Conservation (phyloP, 2,113 vertebrate species). For the Sinocyclocheilus anshuiensis region DNA sequence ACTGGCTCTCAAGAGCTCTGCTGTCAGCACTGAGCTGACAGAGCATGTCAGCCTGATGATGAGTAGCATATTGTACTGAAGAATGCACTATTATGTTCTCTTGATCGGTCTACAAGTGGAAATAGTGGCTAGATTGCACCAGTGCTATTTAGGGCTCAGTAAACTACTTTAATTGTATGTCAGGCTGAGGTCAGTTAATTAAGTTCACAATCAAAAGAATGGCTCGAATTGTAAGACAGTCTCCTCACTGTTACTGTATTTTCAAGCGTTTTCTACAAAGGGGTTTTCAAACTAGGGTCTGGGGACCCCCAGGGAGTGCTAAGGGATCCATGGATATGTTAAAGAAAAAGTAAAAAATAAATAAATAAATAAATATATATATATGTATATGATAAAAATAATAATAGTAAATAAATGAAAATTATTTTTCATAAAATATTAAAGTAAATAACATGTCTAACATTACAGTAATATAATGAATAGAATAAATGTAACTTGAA, state of each 20-base stretch:
- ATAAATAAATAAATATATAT: no score
- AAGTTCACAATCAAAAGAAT: background rate
- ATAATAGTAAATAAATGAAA: no score
- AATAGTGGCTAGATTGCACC: background rate
- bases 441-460: background rate
- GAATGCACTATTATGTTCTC: background rate
- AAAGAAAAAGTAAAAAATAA: background rate
- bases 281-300: background rate
- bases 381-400: no score
- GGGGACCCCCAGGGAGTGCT: background rate
- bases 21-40: background rate
- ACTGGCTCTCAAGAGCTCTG: slow-evolving; percentile 12
- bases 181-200: background rate
- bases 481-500: background rate
- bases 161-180: background rate
- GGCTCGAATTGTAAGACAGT: background rate
- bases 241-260: background rate
- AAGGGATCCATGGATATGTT: background rate
- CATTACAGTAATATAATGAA: background rate
- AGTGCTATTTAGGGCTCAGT: background rate
- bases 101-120: background rate
- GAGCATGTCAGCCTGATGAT: background rate
- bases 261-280: background rate
- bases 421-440: background rate
- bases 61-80: background rate